Conservation (phyloP, 1,140 invertebrate species). For the Lepidurus couesii region DNA sequence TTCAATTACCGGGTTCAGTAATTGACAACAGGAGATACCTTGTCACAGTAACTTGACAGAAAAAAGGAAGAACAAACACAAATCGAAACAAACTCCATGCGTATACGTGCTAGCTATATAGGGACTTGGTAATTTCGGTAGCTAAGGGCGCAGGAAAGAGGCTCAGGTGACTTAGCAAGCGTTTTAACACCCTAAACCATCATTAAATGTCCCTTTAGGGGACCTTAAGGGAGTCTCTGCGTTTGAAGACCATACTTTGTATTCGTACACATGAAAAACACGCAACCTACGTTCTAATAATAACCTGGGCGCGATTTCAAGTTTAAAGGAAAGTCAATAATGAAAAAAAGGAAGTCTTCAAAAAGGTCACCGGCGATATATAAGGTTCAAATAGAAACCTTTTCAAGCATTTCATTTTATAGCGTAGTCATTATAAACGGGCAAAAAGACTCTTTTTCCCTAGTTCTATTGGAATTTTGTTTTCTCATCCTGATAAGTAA, state of each 20-base stretch:
- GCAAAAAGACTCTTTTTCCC: neutral
- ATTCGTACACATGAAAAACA: constrained; percentile 3
- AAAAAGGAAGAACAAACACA: neutral
- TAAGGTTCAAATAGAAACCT: neutral
- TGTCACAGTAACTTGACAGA: neutral
- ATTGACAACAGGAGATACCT: neutral
- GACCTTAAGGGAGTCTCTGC: neutral
- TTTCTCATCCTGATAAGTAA: neutral
- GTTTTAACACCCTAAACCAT: constrained; percentile 11
- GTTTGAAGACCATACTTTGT: neutral
- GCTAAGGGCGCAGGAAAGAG: neutral
- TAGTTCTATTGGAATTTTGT: neutral
- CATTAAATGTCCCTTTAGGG: constrained; percentile 3
- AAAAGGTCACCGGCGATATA: neutral
- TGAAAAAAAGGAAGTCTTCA: neutral
- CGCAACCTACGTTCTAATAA: neutral
- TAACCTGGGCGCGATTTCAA: neutral
- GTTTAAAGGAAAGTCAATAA: neutral
- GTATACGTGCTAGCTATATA: neutral
- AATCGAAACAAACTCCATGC: neutral
- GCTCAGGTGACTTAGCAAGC: constrained; percentile 7
- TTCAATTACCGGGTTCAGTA: neutral
- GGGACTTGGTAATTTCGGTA: neutral
- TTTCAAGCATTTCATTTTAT: neutral
- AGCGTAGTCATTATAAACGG: neutral